phyloP scores from a whole-genome alignment of 2,113 vertebrate species.

The Oncorhynchus keta region DNA sequence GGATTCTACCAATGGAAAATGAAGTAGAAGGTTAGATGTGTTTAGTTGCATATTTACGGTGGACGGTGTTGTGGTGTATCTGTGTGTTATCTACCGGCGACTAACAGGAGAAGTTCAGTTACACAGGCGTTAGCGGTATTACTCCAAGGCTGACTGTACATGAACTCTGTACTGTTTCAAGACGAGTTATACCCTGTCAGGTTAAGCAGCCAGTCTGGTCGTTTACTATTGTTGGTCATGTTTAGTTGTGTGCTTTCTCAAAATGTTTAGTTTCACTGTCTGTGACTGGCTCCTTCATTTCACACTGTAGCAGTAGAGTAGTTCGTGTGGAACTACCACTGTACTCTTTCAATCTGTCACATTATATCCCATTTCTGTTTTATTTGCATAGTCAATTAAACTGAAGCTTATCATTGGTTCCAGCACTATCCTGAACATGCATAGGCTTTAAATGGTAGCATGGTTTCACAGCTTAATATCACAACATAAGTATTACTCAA shows the following conservation, averaged over 20 bases:
- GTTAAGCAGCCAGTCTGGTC: background rate
- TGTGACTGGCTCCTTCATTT: background rate
- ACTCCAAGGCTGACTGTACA: background rate
- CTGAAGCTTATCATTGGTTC: too few species aligned
- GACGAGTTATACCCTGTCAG: background rate
- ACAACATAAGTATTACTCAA: background rate
- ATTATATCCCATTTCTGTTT: too few species aligned
- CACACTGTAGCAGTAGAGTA: background rate
- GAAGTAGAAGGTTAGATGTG: conserved; percentile 81
- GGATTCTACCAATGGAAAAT: conserved; percentile 77
- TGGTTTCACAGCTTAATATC: too few species aligned
- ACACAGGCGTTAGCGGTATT: conserved; percentile 2
- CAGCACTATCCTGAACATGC: too few species aligned
- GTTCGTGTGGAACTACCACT: background rate
- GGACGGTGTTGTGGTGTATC: conserved; percentile 39
- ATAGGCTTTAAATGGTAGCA: too few species aligned
- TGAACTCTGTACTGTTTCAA: background rate
- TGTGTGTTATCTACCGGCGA: conserved; percentile 41
- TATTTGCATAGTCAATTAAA: too few species aligned
- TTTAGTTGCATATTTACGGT: conserved; percentile 52
- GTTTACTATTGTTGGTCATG: background rate
- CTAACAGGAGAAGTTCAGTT: conserved; percentile 57
- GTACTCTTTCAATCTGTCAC: too few species aligned
- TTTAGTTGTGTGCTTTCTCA: background rate
- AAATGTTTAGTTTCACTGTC: background rate